Evolutionary conservation across 2,113 vertebrate genomes (phyloP).

Genomic region (Chiloscyllium plagiosum): DNA sequence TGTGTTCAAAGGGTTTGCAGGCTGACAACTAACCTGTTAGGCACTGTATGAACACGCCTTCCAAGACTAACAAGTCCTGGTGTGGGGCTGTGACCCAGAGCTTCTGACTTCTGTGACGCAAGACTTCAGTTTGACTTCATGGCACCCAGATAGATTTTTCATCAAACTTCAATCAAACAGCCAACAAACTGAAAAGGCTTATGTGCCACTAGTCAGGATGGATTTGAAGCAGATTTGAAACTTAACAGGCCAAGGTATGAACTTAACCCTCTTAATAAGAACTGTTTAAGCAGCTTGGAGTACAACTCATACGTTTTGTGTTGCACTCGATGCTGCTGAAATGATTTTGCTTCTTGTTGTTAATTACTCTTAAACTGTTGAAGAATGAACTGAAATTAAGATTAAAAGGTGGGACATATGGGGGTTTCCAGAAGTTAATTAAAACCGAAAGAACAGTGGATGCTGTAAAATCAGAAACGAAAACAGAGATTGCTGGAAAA

Average conservation of each 20-base stretch:
- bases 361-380: neutral
- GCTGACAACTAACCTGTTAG: too few relatives aligned
- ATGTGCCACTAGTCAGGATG: neutral
- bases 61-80: too few relatives aligned
- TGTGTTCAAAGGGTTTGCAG: too few relatives aligned
- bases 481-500: too few relatives aligned
- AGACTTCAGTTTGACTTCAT: too few relatives aligned
- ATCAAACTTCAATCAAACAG: neutral
- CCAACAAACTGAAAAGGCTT: neutral
- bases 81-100: too few relatives aligned
- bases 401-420: neutral
- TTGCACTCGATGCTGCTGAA: neutral
- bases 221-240: neutral
- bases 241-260: neutral
- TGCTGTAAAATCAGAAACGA: too few relatives aligned
- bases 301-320: neutral
- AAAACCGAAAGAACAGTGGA: too few relatives aligned
- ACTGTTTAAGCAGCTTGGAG: neutral
- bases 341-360: neutral
- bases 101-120: too few relatives aligned
- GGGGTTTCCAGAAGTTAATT: neutral
- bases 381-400: neutral
- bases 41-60: too few relatives aligned
- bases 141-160: neutral
- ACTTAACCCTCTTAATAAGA: neutral